Conservation (phyloP, 2,888 invertebrate species). For the Cheilosia scutellata region DNA sequence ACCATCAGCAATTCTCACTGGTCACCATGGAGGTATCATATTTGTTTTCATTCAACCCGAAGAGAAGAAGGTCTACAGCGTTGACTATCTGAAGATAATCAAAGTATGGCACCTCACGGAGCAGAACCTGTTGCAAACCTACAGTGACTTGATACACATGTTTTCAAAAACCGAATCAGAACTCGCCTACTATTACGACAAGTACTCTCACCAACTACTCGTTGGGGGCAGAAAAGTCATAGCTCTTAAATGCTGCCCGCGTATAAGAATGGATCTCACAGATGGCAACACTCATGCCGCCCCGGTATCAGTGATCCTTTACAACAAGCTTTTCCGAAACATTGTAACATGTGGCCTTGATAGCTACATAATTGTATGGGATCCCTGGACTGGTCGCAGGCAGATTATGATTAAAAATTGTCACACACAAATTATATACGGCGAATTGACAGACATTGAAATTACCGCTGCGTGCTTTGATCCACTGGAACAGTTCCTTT, state of each 20-base stretch:
- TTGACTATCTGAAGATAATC: constrained; percentile 89
- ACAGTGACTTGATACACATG: constrained; percentile 87
- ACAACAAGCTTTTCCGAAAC: constrained; percentile 90
- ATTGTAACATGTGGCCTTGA: constrained; percentile 92
- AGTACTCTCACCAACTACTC: constrained; percentile 87
- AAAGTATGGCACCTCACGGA: constrained; percentile 91
- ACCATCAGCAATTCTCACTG: constrained; percentile 87
- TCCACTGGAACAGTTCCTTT: constrained; percentile 88
- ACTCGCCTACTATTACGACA: constrained; percentile 88
- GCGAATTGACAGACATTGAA: constrained; percentile 85
- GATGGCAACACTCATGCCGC: constrained; percentile 90
- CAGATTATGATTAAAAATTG: constrained; percentile 89
- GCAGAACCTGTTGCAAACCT: constrained; percentile 88
- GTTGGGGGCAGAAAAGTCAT: constrained; percentile 88
- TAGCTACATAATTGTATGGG: constrained; percentile 93
- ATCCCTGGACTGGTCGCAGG: constrained; percentile 89
- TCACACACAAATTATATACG: constrained; percentile 88
- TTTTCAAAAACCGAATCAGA: constrained; percentile 87
- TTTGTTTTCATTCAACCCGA: constrained; percentile 88
- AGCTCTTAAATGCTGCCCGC: constrained; percentile 87
- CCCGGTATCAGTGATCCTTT: constrained; percentile 89
- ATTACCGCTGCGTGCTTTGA: constrained; percentile 86
- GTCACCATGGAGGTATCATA: constrained; percentile 89
- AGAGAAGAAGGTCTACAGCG: constrained; percentile 88
- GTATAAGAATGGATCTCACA: constrained; percentile 88